phyloP scores from a whole-genome alignment of 2,797 vertebrate species.

The Emydoidea blandingii region DNA sequence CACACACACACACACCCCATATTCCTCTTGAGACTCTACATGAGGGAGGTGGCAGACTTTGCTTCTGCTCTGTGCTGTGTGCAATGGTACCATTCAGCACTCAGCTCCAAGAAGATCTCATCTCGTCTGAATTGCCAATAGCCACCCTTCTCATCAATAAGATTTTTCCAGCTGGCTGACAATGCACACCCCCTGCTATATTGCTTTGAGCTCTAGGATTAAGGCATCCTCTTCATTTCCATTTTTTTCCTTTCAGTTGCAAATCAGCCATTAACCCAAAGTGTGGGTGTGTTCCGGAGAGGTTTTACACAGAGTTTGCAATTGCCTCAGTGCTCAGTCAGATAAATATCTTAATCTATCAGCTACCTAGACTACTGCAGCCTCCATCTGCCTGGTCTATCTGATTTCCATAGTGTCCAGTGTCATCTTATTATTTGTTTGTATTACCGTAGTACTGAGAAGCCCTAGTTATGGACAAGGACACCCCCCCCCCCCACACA shows the following conservation, averaged over 20 bases:
- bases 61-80: neutral
- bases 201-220: neutral
- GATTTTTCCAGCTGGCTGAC: neutral
- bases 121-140: neutral
- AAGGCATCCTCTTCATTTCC: neutral
- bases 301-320: neutral
- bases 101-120: neutral
- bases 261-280: neutral
- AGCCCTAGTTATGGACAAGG: neutral
- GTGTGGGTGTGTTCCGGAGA: neutral
- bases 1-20: too few species aligned
- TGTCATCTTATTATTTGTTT: neutral
- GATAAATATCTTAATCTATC: neutral
- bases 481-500: too few species aligned
- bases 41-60: neutral
- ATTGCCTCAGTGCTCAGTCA: neutral
- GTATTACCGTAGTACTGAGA: neutral
- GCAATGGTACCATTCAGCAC: neutral
- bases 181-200: neutral
- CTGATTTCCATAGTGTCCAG: neutral
- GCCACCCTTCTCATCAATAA: neutral
- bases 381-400: neutral
- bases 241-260: neutral
- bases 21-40: neutral
- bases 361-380: neutral